These are phyloP conservation scores for Theodoxus fluviatilis DNA, from an alignment of 2,888 invertebrate species.

Conservation along the genomic window DNA sequence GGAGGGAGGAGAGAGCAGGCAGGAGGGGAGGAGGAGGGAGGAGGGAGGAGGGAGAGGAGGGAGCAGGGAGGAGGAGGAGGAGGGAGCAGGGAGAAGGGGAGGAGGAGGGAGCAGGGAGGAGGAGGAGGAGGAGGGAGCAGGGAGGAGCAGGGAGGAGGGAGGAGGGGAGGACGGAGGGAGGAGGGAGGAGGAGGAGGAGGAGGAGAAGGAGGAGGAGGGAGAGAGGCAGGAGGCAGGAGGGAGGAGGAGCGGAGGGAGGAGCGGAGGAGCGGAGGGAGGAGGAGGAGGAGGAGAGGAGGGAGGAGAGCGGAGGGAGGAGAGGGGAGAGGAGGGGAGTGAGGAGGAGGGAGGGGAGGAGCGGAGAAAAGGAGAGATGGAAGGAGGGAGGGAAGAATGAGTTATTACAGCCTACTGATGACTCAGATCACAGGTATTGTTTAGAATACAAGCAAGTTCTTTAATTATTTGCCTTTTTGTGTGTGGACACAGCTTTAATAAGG, in stretches of 20 bases:
- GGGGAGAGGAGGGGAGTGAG: conserved; percentile 2
- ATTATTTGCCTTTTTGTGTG: no score
- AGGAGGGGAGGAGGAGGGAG: not conserved
- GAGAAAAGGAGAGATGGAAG: not conserved
- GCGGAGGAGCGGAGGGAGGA: not conserved
- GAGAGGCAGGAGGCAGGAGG: not conserved
- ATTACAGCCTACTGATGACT: no score
- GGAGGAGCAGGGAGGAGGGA: not conserved
- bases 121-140: conserved; percentile 1
- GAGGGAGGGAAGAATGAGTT: no score
- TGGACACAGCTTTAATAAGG: no score
- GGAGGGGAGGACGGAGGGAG: not conserved
- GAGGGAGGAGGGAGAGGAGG: not conserved
- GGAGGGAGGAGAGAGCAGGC: not conserved
- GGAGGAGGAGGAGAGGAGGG: not conserved
- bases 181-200: not conserved
- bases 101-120: not conserved
- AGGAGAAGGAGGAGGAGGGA: conserved; percentile 9
- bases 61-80: not conserved
- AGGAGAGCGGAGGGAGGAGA: not conserved
- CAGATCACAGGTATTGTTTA: no score
- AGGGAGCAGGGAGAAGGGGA: not conserved
- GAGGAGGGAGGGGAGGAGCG: not conserved
- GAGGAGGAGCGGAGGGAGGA: not conserved
- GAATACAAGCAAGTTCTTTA: no score